Evolutionary conservation across 2,113 vertebrate genomes (phyloP).

Genomic region (Aplodontia rufa): DNA sequence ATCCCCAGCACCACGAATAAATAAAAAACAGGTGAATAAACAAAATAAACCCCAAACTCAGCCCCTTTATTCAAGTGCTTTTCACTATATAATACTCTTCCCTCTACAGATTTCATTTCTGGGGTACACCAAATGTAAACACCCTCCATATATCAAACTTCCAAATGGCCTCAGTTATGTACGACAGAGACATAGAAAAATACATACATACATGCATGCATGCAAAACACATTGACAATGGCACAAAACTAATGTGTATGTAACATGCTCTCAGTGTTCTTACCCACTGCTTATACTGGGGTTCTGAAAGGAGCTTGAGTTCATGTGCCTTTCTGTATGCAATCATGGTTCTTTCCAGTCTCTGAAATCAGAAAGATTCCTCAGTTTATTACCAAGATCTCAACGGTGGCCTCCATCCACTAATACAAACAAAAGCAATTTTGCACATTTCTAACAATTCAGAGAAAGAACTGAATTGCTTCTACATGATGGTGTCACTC

Average conservation of each 20-base stretch:
- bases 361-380: constrained; percentile 84
- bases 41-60: not conserved
- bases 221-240: not conserved
- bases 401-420: not conserved
- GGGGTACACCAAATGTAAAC: not conserved
- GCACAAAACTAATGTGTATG: not conserved
- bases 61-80: not conserved
- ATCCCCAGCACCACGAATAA: not conserved
- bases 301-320: constrained; percentile 86
- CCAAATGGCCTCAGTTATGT: not conserved
- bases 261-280: constrained; percentile 64
- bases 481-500: not conserved
- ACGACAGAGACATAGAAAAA: not conserved
- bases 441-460: not conserved
- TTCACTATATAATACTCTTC: not conserved
- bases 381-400: constrained; percentile 4
- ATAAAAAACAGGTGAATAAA: not conserved
- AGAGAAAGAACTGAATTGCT: not conserved
- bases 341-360: constrained; percentile 87
- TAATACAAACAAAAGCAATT: not conserved
- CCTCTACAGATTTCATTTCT: not conserved
- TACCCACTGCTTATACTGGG: constrained; percentile 94
- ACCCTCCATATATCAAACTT: not conserved
- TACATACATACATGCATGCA: no score
- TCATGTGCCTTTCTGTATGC: constrained; percentile 89